Percentiles rank a stretch among this genome's conserved stretches.
phyloP scores from a whole-genome alignment of 2,888 invertebrate genomes.

The Pristionchus fissidentatus region DNA sequence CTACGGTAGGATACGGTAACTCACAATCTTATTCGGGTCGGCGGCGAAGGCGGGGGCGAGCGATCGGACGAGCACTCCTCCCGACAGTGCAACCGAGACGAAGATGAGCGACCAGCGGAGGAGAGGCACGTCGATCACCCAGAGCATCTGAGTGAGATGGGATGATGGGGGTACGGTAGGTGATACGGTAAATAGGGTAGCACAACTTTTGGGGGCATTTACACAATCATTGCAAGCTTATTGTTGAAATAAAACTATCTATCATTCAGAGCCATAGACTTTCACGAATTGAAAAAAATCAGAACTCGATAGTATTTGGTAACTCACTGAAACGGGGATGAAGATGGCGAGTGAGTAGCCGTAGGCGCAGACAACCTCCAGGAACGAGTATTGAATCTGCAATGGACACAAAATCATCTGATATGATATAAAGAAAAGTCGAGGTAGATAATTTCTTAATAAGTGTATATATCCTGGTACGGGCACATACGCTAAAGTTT shows the following conservation, averaged over 20 bases:
- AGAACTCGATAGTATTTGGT: not conserved
- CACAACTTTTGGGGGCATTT: no score
- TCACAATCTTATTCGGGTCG: slow-evolving; percentile 77
- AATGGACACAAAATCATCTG: no score
- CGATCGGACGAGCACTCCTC: slow-evolving; percentile 87
- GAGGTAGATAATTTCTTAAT: no score
- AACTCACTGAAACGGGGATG: slow-evolving; percentile 86
- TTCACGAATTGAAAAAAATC: not conserved
- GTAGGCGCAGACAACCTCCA: slow-evolving; percentile 92
- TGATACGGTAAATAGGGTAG: no score
- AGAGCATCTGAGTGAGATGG: slow-evolving; percentile 81
- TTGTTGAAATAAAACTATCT: not conserved
- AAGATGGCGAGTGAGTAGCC: slow-evolving; percentile 95
- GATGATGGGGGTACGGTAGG: no score
- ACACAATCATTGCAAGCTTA: no score
- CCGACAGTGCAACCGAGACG: slow-evolving; percentile 87
- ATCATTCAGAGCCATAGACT: not conserved
- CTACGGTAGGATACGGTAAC: no score
- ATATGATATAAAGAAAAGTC: no score
- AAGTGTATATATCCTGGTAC: no score
- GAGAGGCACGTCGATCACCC: slow-evolving; percentile 86
- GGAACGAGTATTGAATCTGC: slow-evolving; percentile 79
- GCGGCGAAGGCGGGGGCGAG: slow-evolving; percentile 84
- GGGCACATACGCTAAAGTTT: no score
- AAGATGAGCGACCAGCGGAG: slow-evolving; percentile 91